These are phyloP conservation scores for Eidolon dupreanum DNA, from an alignment of 2,797 vertebrate species.

Conservation along the genomic window DNA sequence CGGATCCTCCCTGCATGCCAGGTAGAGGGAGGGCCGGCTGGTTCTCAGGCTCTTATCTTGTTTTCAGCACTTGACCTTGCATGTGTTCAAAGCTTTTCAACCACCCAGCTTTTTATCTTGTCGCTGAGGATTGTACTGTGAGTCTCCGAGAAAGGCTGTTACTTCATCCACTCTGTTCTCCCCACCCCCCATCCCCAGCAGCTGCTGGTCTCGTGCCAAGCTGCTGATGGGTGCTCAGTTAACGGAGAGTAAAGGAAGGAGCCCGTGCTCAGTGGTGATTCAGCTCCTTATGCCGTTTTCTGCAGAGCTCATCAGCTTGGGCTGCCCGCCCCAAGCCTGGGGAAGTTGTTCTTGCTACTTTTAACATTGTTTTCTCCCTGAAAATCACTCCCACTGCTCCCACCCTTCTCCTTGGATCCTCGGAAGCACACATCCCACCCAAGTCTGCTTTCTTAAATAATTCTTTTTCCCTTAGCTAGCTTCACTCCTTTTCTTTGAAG, in stretches of 20 bases:
- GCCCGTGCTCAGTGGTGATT: not conserved
- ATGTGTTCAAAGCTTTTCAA: not conserved
- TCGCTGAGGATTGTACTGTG: constrained; percentile 27
- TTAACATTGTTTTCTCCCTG: not conserved
- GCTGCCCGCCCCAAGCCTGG: not conserved
- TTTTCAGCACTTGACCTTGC: not conserved
- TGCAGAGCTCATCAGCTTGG: not conserved
- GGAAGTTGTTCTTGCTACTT: constrained; percentile 26
- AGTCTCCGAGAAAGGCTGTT: not conserved
- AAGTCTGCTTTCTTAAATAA: not conserved
- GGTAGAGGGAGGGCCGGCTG: not conserved
- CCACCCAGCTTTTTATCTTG: constrained; percentile 48
- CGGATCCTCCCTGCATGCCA: not conserved
- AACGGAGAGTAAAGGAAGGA: not conserved
- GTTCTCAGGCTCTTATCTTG: constrained; percentile 40
- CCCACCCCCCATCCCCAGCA: rapidly evolving
- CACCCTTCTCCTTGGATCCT: not conserved
- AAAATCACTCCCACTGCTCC: not conserved
- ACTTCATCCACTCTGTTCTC: not conserved
- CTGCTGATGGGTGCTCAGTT: not conserved
- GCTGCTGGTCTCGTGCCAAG: constrained; percentile 48
- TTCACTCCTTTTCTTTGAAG: not conserved
- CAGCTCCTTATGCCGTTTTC: constrained; percentile 18
- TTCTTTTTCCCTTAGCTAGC: not conserved
- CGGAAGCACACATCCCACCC: not conserved